Percentiles rank a stretch among this genome's conserved stretches.
phyloP scores from a whole-genome alignment of 2,113 vertebrate genomes.

The Pygathrix nemaeus region DNA sequence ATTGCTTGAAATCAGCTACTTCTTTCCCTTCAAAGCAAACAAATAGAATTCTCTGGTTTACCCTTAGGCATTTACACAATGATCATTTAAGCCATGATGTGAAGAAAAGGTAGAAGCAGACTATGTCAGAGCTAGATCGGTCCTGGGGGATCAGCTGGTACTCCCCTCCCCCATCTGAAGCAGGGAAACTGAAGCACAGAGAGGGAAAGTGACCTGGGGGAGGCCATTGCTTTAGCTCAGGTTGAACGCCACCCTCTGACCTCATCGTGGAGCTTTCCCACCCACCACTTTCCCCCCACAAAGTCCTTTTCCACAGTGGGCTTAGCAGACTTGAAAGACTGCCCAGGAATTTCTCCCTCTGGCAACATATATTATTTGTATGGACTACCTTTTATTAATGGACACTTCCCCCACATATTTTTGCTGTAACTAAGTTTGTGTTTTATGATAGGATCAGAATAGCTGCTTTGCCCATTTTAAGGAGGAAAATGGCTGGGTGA shows the following conservation, averaged over 20 bases:
- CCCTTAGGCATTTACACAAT: neutral
- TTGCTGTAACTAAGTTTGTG: neutral
- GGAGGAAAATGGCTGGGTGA: neutral
- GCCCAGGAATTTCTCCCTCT: neutral
- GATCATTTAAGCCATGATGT: neutral
- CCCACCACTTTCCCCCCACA: neutral
- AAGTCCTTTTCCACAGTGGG: neutral
- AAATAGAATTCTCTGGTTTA: neutral
- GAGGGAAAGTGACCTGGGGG: too few relatives aligned
- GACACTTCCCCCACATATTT: neutral
- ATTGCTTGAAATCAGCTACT: neutral
- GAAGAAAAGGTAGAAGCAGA: neutral
- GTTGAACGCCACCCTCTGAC: neutral
- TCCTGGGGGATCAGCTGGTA: fast-evolving
- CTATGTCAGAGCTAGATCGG: neutral
- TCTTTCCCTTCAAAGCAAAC: neutral
- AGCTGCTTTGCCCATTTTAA: neutral
- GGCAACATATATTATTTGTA: neutral
- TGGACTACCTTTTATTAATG: neutral
- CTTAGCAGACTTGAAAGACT: neutral
- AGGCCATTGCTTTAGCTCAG: too few relatives aligned
- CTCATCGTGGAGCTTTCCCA: neutral
- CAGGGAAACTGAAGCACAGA: neutral
- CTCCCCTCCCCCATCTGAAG: neutral
- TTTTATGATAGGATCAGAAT: neutral